A percentile compares a stretch with the other conserved stretches of the same genome.
These are phyloP conservation scores for Ceriagrion tenellum DNA, from an alignment of 2,888 invertebrate genomes.

Conservation along the genomic window DNA sequence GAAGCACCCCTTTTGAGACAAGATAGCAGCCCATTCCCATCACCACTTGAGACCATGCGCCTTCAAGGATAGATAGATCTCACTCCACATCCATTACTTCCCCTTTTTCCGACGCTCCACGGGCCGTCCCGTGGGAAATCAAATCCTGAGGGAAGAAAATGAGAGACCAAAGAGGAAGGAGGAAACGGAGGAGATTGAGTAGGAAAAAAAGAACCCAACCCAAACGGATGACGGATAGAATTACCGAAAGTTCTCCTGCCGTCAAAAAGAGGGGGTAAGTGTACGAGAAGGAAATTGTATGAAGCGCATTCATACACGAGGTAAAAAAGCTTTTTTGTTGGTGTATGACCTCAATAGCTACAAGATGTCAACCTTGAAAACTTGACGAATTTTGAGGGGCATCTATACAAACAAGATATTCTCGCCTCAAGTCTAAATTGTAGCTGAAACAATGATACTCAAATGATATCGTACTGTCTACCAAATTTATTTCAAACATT, in stretches of 20 bases:
- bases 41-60: not conserved
- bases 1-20: not conserved
- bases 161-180: not conserved
- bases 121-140: not conserved
- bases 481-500: too few relatives aligned
- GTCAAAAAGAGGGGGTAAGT: not conserved
- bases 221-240: not conserved
- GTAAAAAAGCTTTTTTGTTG: too few relatives aligned
- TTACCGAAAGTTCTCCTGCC: not conserved
- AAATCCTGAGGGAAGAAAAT: slow-evolving; percentile 35
- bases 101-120: not conserved
- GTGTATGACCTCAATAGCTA: too few relatives aligned
- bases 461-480: too few relatives aligned
- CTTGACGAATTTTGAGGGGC: too few relatives aligned
- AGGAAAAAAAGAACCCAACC: not conserved
- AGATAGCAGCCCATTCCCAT: not conserved
- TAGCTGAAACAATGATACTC: too few relatives aligned
- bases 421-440: too few relatives aligned
- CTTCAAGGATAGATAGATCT: not conserved
- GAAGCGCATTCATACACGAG: not conserved
- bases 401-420: too few relatives aligned
- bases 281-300: not conserved
- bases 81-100: not conserved
- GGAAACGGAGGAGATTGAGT: slow-evolving; percentile 7
- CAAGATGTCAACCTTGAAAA: too few relatives aligned